A percentile compares a stretch with the other conserved stretches of the same genome.
These are phyloP conservation scores for Diadromus collaris DNA, from an alignment of 2,888 invertebrate species.

Conservation along the genomic window DNA sequence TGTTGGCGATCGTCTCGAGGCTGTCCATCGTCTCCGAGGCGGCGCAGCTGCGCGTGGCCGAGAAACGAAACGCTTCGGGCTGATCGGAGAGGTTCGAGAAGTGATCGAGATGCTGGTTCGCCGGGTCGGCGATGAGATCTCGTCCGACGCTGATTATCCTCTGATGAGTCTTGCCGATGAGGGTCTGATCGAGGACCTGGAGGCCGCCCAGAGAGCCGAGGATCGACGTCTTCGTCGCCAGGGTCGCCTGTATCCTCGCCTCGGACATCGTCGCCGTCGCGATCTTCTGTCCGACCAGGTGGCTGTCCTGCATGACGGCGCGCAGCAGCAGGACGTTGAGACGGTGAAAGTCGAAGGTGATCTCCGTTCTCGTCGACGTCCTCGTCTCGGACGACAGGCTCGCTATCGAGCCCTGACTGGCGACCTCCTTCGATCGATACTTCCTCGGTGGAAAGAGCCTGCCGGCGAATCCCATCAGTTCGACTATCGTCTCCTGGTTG, in stretches of 20 bases:
- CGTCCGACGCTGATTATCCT: conserved; percentile 92
- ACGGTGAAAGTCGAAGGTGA: conserved; percentile 96
- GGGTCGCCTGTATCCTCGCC: conserved; percentile 92
- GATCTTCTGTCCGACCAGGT: conserved; percentile 91
- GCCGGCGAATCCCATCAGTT: conserved; percentile 93
- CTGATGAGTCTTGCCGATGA: conserved; percentile 91
- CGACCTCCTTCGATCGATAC: conserved; percentile 63
- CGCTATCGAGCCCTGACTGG: conserved; percentile 73
- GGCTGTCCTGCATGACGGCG: conserved; percentile 88
- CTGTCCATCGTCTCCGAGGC: conserved; percentile 64
- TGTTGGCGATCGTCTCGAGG: conserved; percentile 71
- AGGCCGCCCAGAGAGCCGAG: conserved; percentile 95
- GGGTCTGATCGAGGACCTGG: conserved; percentile 93
- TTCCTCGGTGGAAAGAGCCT: conserved; percentile 83
- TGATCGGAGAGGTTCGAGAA: conserved; percentile 76
- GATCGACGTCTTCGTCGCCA: conserved; percentile 84
- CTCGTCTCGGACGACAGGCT: conserved; percentile 68
- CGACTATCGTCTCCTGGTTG: conserved; percentile 97
- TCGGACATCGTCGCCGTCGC: conserved; percentile 96
- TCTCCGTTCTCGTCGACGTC: conserved; percentile 84
- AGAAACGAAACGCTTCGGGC: conserved; percentile 82
- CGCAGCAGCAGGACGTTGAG: conserved; percentile 93
- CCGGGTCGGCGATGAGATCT: conserved; percentile 84
- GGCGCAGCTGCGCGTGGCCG: conserved; percentile 77
- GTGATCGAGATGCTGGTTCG: conserved; percentile 74